Conservation (phyloP, 2,888 invertebrate genomes). For the Brachyptera risi region DNA sequence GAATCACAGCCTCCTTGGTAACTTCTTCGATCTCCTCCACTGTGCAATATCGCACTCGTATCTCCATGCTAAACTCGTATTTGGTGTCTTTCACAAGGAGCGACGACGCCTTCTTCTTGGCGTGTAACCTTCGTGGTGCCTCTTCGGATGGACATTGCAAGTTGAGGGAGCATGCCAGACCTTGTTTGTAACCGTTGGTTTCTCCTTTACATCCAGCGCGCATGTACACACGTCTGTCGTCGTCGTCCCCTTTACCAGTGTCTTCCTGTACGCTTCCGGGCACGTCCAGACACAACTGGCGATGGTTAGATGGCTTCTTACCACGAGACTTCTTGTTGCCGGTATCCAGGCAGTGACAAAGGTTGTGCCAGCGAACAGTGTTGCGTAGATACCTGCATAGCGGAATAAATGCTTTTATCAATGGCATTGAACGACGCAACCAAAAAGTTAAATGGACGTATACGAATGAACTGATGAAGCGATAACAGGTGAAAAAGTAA, state of each 20-base stretch:
- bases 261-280: background rate
- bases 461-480: background rate
- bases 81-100: background rate
- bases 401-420: too few relatives aligned
- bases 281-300: constrained; percentile 1
- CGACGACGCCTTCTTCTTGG: background rate
- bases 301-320: background rate
- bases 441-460: background rate
- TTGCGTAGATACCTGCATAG: constrained; percentile 9
- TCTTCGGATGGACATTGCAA: background rate
- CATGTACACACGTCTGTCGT: background rate
- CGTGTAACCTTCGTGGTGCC: constrained; percentile 3
- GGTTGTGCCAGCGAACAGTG: constrained; percentile 9
- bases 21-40: constrained; percentile 2
- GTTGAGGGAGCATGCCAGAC: background rate
- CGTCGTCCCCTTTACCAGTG: background rate
- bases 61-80: constrained; percentile 4
- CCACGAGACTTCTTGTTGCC: background rate
- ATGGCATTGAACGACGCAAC: too few relatives aligned
- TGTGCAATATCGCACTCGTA: background rate
- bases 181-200: background rate
- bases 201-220: background rate
- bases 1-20: background rate
- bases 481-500: too few relatives aligned
- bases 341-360: constrained; percentile 11